Conservation (phyloP, 2,888 invertebrate genomes). For the Calameuta filiformis region DNA sequence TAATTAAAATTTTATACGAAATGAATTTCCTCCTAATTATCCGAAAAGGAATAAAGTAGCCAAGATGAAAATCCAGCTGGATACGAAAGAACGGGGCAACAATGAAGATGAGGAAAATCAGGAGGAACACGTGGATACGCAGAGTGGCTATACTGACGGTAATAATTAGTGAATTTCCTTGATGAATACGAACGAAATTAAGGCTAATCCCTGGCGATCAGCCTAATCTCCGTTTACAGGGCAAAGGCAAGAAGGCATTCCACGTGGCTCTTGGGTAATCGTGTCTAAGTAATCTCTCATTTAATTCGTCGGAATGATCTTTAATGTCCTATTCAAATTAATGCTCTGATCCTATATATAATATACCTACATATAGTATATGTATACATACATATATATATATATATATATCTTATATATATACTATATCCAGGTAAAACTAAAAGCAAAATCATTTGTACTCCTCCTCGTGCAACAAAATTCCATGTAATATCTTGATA, state of each 20-base stretch:
- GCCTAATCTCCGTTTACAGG: conserved; percentile 6
- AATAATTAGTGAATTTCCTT: neutral
- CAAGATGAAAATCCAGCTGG: neutral
- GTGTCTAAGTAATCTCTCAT: conserved; percentile 23
- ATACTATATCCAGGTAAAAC: no score
- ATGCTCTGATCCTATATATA: conserved; percentile 1
- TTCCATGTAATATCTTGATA: no score
- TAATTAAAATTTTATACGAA: neutral
- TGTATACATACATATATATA: neutral
- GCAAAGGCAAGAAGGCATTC: neutral
- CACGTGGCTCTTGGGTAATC: conserved; percentile 11
- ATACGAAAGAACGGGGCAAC: neutral
- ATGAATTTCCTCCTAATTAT: neutral
- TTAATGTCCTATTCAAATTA: conserved; percentile 21
- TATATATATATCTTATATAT: no score
- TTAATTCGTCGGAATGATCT: conserved; percentile 23
- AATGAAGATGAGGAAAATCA: neutral
- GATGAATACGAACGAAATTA: conserved; percentile 14
- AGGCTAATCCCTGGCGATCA: conserved; percentile 12
- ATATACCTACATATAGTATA: no score
- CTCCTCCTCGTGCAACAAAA: no score
- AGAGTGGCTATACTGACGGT: neutral
- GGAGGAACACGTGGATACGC: neutral
- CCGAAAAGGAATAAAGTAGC: neutral
- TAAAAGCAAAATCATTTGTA: no score